Percentiles rank a stretch among this genome's conserved stretches.
Conservation (phyloP, 2,888 invertebrate species). For the Melanostoma scalare region DNA sequence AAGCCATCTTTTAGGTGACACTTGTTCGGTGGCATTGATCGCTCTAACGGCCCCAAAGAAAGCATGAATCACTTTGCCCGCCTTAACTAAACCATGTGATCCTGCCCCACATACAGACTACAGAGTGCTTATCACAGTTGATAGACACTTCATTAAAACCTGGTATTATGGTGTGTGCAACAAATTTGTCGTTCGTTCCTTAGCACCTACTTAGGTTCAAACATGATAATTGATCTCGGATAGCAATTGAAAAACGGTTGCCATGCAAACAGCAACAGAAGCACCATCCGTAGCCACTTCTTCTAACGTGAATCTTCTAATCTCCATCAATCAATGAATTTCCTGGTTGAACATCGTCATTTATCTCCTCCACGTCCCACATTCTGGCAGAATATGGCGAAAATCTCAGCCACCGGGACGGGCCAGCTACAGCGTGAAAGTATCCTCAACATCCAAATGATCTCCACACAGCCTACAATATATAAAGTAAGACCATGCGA, state of each 20-base stretch:
- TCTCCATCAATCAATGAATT: constrained; percentile 72
- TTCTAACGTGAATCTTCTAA: constrained; percentile 65
- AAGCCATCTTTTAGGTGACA: constrained; percentile 66
- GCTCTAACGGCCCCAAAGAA: constrained; percentile 48
- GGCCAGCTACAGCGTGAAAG: constrained; percentile 16
- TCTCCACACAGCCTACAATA: constrained; percentile 36
- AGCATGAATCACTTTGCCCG: constrained; percentile 49
- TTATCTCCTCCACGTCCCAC: constrained; percentile 69
- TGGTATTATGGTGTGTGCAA: constrained; percentile 22
- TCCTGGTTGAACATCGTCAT: constrained; percentile 73
- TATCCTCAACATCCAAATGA: neutral
- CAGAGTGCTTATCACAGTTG: constrained; percentile 54
- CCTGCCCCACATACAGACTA: constrained; percentile 48
- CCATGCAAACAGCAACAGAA: constrained; percentile 21
- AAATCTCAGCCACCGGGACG: constrained; percentile 53
- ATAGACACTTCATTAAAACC: constrained; percentile 71
- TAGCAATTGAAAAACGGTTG: constrained; percentile 55
- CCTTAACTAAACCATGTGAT: constrained; percentile 12
- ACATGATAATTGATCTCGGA: constrained; percentile 67
- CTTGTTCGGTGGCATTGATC: constrained; percentile 54
- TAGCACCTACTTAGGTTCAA: constrained; percentile 64
- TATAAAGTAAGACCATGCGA: constrained; percentile 32
- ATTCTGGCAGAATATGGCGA: constrained; percentile 61
- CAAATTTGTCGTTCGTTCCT: constrained; percentile 65
- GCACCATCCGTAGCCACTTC: constrained; percentile 33